These are phyloP conservation scores for Trichopria drosophilae DNA, from an alignment of 2,888 invertebrate genomes.

Conservation along the genomic window DNA sequence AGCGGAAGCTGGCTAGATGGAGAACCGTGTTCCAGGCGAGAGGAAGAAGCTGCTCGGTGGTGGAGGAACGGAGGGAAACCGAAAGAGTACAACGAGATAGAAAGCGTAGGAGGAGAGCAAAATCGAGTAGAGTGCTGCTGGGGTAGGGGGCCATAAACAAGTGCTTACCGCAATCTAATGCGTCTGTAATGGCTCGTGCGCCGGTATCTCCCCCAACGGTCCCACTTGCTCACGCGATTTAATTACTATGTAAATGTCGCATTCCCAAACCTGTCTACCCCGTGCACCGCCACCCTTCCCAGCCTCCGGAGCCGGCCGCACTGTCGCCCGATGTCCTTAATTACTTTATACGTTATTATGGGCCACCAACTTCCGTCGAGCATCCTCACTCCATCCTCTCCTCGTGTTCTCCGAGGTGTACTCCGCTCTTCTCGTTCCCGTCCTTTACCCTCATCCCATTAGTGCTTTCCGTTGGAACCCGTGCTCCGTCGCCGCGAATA, in stretches of 20 bases:
- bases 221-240: slow-evolving; percentile 58
- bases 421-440: slow-evolving; percentile 37
- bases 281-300: slow-evolving; percentile 28
- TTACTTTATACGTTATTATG: slow-evolving; percentile 59
- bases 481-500: no score
- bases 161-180: slow-evolving; percentile 60
- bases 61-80: slow-evolving; percentile 22
- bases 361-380: slow-evolving; percentile 52
- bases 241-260: slow-evolving; percentile 60
- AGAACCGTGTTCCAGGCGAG: no score
- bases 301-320: slow-evolving; percentile 16
- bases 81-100: no score
- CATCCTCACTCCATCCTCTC: slow-evolving; percentile 44
- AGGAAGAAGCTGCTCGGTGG: no score
- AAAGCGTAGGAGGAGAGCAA: slow-evolving; percentile 7
- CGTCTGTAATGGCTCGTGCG: slow-evolving; percentile 58
- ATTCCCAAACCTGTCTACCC: slow-evolving; percentile 54
- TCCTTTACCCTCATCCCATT: slow-evolving; percentile 11
- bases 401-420: slow-evolving; percentile 25
- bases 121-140: slow-evolving; percentile 19
- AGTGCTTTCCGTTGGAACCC: no score
- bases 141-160: slow-evolving; percentile 51
- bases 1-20: no score
- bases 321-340: slow-evolving; percentile 59
- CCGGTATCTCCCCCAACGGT: slow-evolving; percentile 56